phyloP scores from a whole-genome alignment of 2,113 vertebrate species.

The Tursiops truncatus region DNA sequence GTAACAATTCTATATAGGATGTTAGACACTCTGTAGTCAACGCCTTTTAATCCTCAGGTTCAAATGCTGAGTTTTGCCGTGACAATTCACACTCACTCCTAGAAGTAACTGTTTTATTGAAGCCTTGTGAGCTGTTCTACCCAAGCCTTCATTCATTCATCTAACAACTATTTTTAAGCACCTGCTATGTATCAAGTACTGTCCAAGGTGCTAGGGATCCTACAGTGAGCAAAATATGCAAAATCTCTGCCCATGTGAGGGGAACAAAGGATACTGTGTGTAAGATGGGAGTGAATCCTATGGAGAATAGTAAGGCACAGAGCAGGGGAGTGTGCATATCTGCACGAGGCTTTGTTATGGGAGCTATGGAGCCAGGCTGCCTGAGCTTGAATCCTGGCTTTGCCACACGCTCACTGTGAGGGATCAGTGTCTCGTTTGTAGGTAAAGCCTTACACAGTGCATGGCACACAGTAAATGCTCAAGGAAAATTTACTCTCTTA shows the following conservation, averaged over 20 bases:
- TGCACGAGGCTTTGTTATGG: neutral
- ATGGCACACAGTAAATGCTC: neutral
- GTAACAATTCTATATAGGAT: neutral
- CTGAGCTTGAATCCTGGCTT: neutral
- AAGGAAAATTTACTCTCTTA: neutral
- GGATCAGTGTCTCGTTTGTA: neutral
- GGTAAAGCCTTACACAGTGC: neutral
- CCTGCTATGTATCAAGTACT: neutral
- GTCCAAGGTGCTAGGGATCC: neutral
- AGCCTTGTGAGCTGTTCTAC: neutral
- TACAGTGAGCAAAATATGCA: neutral
- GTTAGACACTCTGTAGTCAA: neutral
- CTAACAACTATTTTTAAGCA: neutral
- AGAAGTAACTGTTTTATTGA: neutral
- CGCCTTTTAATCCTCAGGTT: neutral
- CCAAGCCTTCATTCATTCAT: neutral
- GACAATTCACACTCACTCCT: neutral
- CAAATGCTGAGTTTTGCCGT: neutral
- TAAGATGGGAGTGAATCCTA: neutral
- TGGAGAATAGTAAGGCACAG: neutral
- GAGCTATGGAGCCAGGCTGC: neutral
- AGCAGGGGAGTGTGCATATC: neutral
- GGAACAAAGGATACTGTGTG: neutral
- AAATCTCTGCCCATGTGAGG: neutral
- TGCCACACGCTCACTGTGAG: fast-evolving